These are phyloP conservation scores for Napeogenes sylphis DNA, from an alignment of 2,888 invertebrate species.

Conservation along the genomic window DNA sequence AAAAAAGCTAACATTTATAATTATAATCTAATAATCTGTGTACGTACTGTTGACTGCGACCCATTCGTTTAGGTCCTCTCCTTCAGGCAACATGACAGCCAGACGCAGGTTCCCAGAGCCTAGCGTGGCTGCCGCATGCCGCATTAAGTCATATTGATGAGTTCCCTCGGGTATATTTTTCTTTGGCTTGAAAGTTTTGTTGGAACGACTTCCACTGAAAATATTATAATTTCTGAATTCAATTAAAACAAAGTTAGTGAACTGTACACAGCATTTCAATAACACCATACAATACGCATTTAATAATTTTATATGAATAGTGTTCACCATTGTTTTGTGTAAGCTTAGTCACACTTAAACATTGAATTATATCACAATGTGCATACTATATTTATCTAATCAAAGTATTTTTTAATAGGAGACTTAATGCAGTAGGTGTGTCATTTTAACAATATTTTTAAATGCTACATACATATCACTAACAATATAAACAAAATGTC, in stretches of 20 bases:
- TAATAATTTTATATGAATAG: constrained; percentile 2
- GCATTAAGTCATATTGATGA: constrained; percentile 99
- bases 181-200: constrained; percentile 99
- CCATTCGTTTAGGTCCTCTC: constrained; percentile 99
- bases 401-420: too few species aligned
- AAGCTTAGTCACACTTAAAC: constrained; percentile 27
- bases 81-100: constrained; percentile 98
- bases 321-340: constrained; percentile 9
- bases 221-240: background rate
- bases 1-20: too few species aligned
- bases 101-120: constrained; percentile 97
- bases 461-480: too few species aligned
- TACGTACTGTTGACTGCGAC: constrained; percentile 98
- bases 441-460: too few species aligned
- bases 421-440: too few species aligned
- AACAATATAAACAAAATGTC: constrained; percentile 62
- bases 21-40: background rate
- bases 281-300: background rate
- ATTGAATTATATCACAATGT: background rate
- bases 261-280: background rate
- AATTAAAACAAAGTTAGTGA: background rate
- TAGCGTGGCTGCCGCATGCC: constrained; percentile 98
- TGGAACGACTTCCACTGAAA: constrained; percentile 89
- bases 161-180: constrained; percentile 99
- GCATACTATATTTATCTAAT: too few species aligned